A percentile compares a stretch with the other conserved stretches of the same genome.
phyloP scores from a whole-genome alignment of 2,888 invertebrate genomes.

The Dilophus febrilis region DNA sequence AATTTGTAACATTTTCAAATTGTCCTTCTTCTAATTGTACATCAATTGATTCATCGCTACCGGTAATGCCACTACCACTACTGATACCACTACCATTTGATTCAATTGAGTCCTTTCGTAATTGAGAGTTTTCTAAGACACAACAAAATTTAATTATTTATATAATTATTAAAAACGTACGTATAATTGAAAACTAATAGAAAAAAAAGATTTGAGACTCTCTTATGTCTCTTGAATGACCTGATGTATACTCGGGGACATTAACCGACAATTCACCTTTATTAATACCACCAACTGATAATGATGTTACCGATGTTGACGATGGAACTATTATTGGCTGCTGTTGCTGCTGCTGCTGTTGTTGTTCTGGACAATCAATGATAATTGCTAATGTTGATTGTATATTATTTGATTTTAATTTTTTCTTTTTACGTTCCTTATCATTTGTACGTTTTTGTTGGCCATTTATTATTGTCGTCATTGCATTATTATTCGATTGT shows the following conservation, averaged over 20 bases:
- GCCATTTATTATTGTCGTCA: too few species aligned
- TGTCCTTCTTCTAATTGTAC: too few species aligned
- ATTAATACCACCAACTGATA: neutral
- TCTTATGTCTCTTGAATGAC: conserved; percentile 1
- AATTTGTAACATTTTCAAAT: too few species aligned
- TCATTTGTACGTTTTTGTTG: conserved; percentile 37
- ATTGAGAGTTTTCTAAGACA: too few species aligned
- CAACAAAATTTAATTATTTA: too few species aligned
- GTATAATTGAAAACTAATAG: neutral
- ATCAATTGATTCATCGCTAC: too few species aligned
- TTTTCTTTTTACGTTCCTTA: conserved; percentile 29
- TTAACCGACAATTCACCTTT: conserved; percentile 1
- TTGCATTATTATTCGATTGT: too few species aligned
- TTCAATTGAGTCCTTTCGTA: too few species aligned
- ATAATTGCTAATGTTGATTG: neutral
- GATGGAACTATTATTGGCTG: neutral
- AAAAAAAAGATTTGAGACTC: too few species aligned
- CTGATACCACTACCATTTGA: too few species aligned
- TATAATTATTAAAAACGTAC: neutral
- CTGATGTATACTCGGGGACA: neutral
- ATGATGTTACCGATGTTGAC: neutral
- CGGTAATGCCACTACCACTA: too few species aligned
- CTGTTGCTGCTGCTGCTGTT: neutral
- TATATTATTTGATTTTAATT: neutral
- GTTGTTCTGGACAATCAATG: neutral